These are phyloP conservation scores for Pseudochirops corinnae DNA, from an alignment of 2,797 vertebrate species.

Conservation along the genomic window DNA sequence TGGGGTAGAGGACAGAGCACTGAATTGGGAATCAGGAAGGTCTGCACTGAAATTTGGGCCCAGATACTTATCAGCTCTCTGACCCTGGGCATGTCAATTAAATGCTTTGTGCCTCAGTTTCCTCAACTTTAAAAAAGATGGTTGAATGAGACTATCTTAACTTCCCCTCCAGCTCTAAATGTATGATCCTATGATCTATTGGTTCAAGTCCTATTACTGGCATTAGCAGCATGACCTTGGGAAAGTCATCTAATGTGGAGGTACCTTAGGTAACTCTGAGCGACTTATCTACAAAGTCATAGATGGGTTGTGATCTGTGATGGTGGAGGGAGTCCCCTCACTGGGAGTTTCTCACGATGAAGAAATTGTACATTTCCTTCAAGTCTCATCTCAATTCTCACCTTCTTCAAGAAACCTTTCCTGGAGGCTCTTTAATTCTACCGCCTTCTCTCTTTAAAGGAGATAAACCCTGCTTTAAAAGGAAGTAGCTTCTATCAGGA, in stretches of 20 bases:
- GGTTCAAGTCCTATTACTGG: neutral
- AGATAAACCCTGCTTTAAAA: neutral
- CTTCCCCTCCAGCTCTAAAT: neutral
- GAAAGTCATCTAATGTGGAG: neutral
- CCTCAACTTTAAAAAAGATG: neutral
- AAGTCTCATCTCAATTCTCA: neutral
- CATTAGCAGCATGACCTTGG: neutral
- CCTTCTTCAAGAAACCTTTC: neutral
- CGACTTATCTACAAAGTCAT: neutral
- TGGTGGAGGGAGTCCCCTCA: neutral
- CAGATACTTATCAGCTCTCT: neutral
- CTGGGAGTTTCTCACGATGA: neutral
- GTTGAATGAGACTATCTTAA: neutral
- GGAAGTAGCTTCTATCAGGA: neutral
- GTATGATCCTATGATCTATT: neutral
- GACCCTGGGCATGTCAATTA: neutral
- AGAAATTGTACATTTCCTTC: neutral
- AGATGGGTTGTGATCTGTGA: neutral
- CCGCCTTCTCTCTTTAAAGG: neutral
- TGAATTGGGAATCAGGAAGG: neutral
- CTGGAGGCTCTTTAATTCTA: neutral
- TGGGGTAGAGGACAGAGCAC: neutral
- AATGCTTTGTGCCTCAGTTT: neutral
- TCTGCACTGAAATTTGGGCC: neutral
- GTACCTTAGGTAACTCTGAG: neutral